A percentile compares a stretch with the other conserved stretches of the same genome.
These are phyloP conservation scores for Acronicta psi DNA, from an alignment of 2,888 invertebrate genomes.

Conservation along the genomic window DNA sequence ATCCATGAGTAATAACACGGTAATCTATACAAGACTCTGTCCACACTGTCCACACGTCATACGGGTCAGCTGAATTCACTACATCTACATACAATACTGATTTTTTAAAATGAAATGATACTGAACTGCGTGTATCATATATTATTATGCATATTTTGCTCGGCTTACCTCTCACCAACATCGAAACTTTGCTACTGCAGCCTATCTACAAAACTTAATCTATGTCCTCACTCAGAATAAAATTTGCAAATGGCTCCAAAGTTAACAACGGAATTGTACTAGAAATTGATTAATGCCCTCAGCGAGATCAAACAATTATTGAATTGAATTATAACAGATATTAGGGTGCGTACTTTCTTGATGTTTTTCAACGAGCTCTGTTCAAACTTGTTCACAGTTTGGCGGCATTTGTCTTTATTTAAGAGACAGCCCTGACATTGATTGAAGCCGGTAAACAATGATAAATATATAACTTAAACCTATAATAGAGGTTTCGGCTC, in stretches of 20 bases:
- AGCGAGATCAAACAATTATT: conserved; percentile 80
- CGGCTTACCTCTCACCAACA: too few species aligned
- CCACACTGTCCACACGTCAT: too few species aligned
- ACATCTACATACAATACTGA: too few species aligned
- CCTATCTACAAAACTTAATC: conserved; percentile 50
- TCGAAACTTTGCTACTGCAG: too few species aligned
- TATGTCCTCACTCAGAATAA: conserved; percentile 69
- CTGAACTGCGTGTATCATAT: too few species aligned
- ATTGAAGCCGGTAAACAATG: conserved; percentile 51
- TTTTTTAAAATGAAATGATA: too few species aligned
- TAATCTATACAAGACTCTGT: too few species aligned
- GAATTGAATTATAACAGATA: conserved; percentile 76
- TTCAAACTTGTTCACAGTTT: conserved; percentile 46
- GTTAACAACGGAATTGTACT: conserved; percentile 78
- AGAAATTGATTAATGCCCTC: conserved; percentile 84
- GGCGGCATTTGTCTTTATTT: conserved; percentile 60
- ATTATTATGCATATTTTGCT: too few species aligned
- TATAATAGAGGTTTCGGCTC: conserved; percentile 6
- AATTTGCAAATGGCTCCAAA: conserved; percentile 82
- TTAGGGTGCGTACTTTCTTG: conserved; percentile 54
- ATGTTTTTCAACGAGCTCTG: conserved; percentile 49
- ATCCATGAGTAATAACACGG: too few species aligned
- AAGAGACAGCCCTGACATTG: conserved; percentile 53
- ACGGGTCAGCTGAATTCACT: too few species aligned
- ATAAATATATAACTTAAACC: conserved; percentile 50